phyloP scores from a whole-genome alignment of 2,797 vertebrate species.

The Thalassophryne amazonica region DNA sequence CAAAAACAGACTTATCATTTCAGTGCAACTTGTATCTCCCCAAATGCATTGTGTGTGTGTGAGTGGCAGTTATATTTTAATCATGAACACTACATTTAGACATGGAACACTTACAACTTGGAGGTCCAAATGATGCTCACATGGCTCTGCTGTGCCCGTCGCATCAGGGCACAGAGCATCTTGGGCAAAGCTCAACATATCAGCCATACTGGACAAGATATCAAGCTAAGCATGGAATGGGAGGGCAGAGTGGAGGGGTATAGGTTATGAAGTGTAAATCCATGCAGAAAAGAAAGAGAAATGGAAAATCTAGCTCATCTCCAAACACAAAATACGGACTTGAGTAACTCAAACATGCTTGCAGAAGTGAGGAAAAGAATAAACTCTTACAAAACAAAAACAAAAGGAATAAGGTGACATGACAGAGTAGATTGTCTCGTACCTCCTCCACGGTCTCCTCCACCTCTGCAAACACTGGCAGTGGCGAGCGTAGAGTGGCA shows the following conservation, averaged over 20 bases:
- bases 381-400: neutral
- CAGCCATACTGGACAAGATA: slow-evolving; percentile 82
- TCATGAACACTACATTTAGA: neutral
- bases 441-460: slow-evolving; percentile 95
- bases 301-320: too few species aligned
- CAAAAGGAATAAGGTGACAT: neutral
- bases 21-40: too few species aligned
- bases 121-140: slow-evolving; percentile 79
- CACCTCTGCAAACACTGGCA: slow-evolving; percentile 77
- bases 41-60: too few species aligned
- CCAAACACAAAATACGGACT: neutral
- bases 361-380: neutral
- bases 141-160: slow-evolving; percentile 54
- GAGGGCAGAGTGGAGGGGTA: slow-evolving; percentile 21
- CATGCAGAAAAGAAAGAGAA: slow-evolving; percentile 49
- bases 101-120: slow-evolving; percentile 76
- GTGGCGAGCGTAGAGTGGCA: slow-evolving; percentile 81
- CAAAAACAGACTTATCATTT: too few species aligned
- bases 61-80: neutral
- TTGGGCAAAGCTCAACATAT: slow-evolving; percentile 75
- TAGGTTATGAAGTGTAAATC: slow-evolving; percentile 43
- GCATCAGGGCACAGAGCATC: slow-evolving; percentile 63
- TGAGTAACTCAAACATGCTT: too few species aligned
- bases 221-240: slow-evolving; percentile 80
- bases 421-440: slow-evolving; percentile 4